Base-by-base conservation (phyloP, 2,888 invertebrate genomes). In the Acanthosoma haemorrhoidale region DNA sequence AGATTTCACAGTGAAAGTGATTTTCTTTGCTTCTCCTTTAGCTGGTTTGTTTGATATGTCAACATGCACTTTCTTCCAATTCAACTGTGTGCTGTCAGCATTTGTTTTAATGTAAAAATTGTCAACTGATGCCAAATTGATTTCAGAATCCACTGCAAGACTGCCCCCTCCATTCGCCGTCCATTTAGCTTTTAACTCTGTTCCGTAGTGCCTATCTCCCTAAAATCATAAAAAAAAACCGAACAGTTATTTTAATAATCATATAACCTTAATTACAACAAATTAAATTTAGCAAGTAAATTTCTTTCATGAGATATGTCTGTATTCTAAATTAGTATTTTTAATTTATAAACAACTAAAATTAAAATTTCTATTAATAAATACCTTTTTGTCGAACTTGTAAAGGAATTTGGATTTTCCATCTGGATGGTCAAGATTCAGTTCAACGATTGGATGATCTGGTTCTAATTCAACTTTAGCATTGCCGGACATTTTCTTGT, bases 1-100 rank as follows among this genome's bases (percentile, higher is more conserved):
- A 60, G 87, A 86, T 32, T 85, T 87, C 0, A 87, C 83, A 1
- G 82, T 80, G 76, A 91, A 83, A 72, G 86, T 84, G 68, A 92
- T 81, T 6, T 84, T 83, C 73, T 88, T 89, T n/a, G 70, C 73
- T 36, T 73, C 74, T 70, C 82, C 83, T 21, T 82, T 85, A 0
- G 82, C 83, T 2, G 85, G 83, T 73, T 87, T 86, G 70, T 87
- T 88, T 0, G 83, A 81, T 5, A 88, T 83, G 70, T 88, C 87
- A 0, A 88, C 79, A 6, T 85, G 82, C 74, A 88, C 83, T 77
- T 88, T 86, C 74, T 91, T 84, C 34, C 87, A 77, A 25, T 87
- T 84, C 1, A 91, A 77, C 74, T 84, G 84, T 4, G 85, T 85
- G 1, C 87, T 87, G 78, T 89, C 85, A 13, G 86, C 83, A 72